Evolutionary conservation across 2,113 vertebrate species (phyloP).

Genomic region (Austrofundulus limnaeus): DNA sequence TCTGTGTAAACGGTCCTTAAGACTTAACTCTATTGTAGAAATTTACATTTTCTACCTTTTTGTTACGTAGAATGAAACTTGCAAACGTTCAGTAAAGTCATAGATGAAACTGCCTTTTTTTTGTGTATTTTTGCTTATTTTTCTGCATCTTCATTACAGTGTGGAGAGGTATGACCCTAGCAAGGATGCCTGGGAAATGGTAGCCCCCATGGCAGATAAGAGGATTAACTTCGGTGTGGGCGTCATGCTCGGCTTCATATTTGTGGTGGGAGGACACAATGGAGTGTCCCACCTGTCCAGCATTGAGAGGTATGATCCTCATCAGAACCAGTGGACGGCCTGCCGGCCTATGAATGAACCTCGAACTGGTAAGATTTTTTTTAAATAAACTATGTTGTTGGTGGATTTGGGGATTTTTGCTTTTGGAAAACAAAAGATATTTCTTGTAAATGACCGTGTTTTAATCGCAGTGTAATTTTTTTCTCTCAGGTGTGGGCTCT

Average conservation of each 20-base stretch:
- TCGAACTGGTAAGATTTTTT: conserved; percentile 87
- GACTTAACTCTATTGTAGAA: no score
- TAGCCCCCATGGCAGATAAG: conserved; percentile 97
- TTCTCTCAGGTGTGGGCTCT: conserved; percentile 90
- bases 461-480: background rate
- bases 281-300: conserved; percentile 96
- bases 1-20: no score
- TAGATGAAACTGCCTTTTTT: background rate
- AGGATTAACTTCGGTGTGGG: conserved; percentile 97
- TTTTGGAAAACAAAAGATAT: background rate
- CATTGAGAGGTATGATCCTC: conserved; percentile 96
- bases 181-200: conserved; percentile 95
- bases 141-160: conserved; percentile 66
- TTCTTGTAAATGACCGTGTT: background rate
- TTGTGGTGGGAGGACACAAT: conserved; percentile 97
- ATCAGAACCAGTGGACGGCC: conserved; percentile 97
- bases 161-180: conserved; percentile 96
- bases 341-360: conserved; percentile 97
- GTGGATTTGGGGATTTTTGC: background rate
- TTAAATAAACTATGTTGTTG: background rate
- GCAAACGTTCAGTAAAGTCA: background rate
- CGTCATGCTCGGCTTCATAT: conserved; percentile 97
- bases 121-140: background rate
- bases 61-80: background rate
- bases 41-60: no score